Base-by-base conservation (phyloP, 2,797 vertebrate genomes). In the Sylvilagus floridanus region DNA sequence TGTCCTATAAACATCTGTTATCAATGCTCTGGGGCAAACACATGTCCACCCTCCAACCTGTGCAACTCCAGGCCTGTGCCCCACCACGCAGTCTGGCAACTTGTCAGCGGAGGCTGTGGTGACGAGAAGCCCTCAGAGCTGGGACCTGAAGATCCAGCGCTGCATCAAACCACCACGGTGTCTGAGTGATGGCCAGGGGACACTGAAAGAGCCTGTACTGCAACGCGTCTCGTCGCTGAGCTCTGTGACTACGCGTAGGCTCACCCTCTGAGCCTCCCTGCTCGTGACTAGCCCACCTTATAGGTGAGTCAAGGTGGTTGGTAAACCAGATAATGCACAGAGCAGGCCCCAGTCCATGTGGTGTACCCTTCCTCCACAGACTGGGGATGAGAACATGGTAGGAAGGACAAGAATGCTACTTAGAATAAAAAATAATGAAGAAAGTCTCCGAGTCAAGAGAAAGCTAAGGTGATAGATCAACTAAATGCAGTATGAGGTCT, bases 301-400 rank as follows among this genome's bases (percentile, higher is more conserved):
- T 0, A 1, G 62, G 16, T 0, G 7, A 4, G 26, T 0, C 11
- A 7, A 37, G 73, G 19, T n/a, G 42, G 63, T n/a, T 26, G 37
- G 63, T 52, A 84, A 32, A 14, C 26, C 6, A 57, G 83, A 24
- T 17, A 37, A 21, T 7, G 42, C 69, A 84, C 32, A 60, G 24
- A 75, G 69, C 37, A 9, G 7, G 37, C 21, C 54, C 57, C 54
- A 2, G 28, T 42, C 52, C 66, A 28, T 11, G 16, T 8, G 26
- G 26, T 11, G 35, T 62, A 57, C 54, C 2, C 54, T 63, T 62
- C 42, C 28, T 73, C 26, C 14, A 30, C 12, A 14, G 14, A 3
- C 72, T 21, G 2, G 3, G 28, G 71, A 52, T 3, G 16, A 62
- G 1, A 57, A 24, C 3, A 19, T 2, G 30, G 37, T 11, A 24